A percentile compares a stretch with the other conserved stretches of the same genome.
Evolutionary conservation across 2,113 vertebrate genomes (phyloP).

Genomic region (Fregetta grallaria): DNA sequence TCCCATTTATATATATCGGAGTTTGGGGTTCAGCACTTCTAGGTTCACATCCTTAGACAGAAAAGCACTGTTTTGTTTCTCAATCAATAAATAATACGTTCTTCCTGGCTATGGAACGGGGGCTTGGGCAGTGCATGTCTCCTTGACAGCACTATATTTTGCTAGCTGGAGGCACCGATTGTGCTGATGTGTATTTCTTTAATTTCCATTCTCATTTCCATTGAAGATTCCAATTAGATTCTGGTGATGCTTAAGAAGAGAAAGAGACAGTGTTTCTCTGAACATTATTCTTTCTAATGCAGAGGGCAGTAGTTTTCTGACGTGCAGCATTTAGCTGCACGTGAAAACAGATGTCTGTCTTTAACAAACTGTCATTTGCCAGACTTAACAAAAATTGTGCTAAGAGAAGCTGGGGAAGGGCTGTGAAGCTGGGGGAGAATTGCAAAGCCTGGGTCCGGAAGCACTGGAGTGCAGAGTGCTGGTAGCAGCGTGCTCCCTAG

Average conservation of each 20-base stretch:
- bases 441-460: background rate
- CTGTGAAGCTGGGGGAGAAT: background rate
- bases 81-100: background rate
- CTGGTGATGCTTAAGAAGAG: background rate
- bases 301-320: conserved; percentile 21
- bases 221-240: background rate
- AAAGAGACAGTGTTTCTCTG: background rate
- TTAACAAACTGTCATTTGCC: background rate
- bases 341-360: background rate
- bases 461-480: background rate
- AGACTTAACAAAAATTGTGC: background rate
- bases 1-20: background rate
- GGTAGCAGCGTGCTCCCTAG: conserved; percentile 1
- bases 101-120: rapidly evolving
- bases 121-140: background rate
- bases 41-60: background rate
- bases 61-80: background rate
- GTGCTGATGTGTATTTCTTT: background rate
- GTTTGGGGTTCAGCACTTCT: background rate
- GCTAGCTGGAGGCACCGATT: background rate
- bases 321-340: background rate
- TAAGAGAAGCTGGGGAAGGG: background rate
- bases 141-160: background rate
- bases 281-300: background rate
- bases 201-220: conserved; percentile 24